A percentile compares a stretch with the other conserved stretches of the same genome.
Evolutionary conservation across 2,113 vertebrate genomes (phyloP).

Genomic region (Myotis davidii): DNA sequence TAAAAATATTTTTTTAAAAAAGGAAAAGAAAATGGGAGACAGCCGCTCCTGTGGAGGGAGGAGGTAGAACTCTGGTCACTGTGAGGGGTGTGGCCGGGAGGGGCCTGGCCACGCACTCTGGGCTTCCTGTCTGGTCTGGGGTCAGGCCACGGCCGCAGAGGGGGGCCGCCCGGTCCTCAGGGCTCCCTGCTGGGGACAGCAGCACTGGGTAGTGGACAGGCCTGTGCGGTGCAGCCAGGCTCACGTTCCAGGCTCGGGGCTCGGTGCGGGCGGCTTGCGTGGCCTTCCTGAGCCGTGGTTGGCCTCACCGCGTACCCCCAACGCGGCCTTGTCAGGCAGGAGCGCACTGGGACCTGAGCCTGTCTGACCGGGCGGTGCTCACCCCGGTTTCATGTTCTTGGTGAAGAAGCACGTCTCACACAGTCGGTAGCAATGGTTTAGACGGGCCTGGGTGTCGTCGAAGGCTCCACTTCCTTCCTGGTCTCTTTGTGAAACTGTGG

Average conservation of each 20-base stretch:
- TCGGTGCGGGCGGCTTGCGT: background rate
- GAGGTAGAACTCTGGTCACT: background rate
- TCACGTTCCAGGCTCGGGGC: background rate
- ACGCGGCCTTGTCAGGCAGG: background rate
- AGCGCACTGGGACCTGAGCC: background rate
- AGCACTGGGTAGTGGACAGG: background rate
- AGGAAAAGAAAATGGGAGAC: background rate
- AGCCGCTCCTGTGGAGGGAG: background rate
- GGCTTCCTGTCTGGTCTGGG: background rate
- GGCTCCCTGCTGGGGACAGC: background rate
- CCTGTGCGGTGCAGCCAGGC: rapidly evolving
- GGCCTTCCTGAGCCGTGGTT: background rate
- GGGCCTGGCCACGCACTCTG: background rate
- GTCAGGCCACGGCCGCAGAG: background rate
- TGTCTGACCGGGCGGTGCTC: background rate
- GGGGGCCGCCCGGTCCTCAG: too few relatives aligned
- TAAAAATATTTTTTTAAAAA: too few relatives aligned
- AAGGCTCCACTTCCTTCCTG: background rate
- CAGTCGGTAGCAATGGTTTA: background rate
- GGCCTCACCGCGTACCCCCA: background rate
- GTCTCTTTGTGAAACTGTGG: background rate
- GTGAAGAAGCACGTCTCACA: background rate
- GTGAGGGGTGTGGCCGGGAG: background rate
- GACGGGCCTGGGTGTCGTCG: background rate
- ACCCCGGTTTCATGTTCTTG: background rate